phyloP scores from a whole-genome alignment of 2,888 invertebrate genomes.

The Acleris laterana region DNA sequence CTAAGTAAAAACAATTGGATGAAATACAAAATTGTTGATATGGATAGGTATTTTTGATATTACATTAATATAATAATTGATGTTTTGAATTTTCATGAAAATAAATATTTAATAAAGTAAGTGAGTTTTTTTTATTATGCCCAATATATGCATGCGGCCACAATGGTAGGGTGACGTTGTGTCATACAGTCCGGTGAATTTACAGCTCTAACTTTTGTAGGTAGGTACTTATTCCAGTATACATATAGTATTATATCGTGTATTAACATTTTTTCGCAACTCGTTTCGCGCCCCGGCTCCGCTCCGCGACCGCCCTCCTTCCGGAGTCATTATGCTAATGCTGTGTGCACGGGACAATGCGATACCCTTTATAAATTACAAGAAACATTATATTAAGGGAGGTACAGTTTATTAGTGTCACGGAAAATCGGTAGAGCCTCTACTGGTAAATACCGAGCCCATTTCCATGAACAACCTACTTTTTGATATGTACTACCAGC shows the following conservation, averaged over 20 bases:
- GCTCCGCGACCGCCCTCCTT: conserved; percentile 53
- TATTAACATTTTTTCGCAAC: conserved; percentile 25
- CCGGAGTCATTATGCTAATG: conserved; percentile 58
- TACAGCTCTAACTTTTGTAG: not conserved
- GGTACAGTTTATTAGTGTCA: not conserved
- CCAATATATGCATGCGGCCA: too few species aligned
- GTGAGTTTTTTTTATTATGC: too few species aligned
- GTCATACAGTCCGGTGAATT: too few species aligned
- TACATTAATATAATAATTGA: too few species aligned
- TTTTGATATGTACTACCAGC: too few species aligned
- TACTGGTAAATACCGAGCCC: not conserved
- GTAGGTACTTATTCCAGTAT: not conserved
- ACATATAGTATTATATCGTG: not conserved
- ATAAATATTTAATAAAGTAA: too few species aligned
- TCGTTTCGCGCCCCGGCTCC: conserved; percentile 31
- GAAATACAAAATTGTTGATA: too few species aligned
- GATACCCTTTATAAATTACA: conserved; percentile 29
- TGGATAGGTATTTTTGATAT: too few species aligned
- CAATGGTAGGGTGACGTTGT: too few species aligned
- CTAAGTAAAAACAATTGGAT: too few species aligned
- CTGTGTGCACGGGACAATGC: conserved; percentile 33
- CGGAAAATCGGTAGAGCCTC: not conserved
- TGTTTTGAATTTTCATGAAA: too few species aligned
- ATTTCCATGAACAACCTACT: too few species aligned
- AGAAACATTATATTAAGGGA: conserved; percentile 22